Evolutionary conservation across 1,140 invertebrate genomes (phyloP), one percentile per base, ranked within the genome.

Genomic region (Grapholita molesta): DNA sequence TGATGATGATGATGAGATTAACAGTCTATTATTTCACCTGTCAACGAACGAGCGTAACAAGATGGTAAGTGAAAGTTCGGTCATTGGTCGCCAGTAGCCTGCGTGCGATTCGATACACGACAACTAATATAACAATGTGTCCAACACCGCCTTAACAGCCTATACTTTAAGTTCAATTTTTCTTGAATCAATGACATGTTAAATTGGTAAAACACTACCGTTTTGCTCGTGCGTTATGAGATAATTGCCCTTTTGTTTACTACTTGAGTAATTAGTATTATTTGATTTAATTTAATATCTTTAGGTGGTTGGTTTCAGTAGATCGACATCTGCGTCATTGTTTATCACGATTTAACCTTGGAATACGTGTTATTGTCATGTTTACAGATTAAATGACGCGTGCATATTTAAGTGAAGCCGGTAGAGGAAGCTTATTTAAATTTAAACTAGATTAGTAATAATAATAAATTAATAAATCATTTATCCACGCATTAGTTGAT

Each of bases 31-130:
- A 12, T n/a, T 2, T 18, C 12, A 42, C 38, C 4, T 1, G 38
- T 42, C 38, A 15, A 3, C 15, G 38, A 18, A 78, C 75, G 23
- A 57, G 24, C 53, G 77, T 82, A 78, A 74, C 75, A 88, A 89
- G 83, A 89, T 88, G 83, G 87, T 78, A 82, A 87, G 88, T 85
- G 88, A 90, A 90, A 90, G 88, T 84, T 82, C 88, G 85, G 88
- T 88, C 88, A 88, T 90, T 88, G 88, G 86, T 88, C 85, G 88
- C 67, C 71, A 75, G 71, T 70, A 78, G 67, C 68, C 79, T 87
- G 85, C 87, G 85, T 86, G 86, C 79, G 75, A 75, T 72, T 78
- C 76, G 74, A 76, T 79, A 66, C 80, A 82, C 82, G 83, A 74
- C 69, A 61, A 83, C 85, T 79, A 83, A 70, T 18, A 74, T 80